Base-by-base conservation (phyloP, 1,140 invertebrate species). In the Solenopsis fugax region DNA sequence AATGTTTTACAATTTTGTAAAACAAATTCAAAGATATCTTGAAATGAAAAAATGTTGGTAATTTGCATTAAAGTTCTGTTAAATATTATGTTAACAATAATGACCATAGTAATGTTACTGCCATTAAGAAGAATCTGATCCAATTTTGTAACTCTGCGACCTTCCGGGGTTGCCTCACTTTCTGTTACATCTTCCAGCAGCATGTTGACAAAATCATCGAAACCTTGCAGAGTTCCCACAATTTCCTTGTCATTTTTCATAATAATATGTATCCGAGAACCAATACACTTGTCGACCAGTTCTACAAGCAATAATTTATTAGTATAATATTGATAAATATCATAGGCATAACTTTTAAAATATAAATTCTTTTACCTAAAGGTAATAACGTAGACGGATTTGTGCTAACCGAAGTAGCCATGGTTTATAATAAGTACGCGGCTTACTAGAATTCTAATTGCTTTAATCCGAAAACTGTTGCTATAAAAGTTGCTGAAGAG, bases 241-340 rank as follows among this genome's bases (percentile, higher is more conserved):
- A 99, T 99, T 96, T 99, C 99, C 95, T 99, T 99, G 93, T 99
- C 99, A 94, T 99, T 99, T 96, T 99, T 99, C 99, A 99, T 99
- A 58, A 99, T 99, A 37, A 99, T 99, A 93, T 99, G 99, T 93
- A 99, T 99, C 85, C 98, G 96, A 0, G 99, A 99, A 24, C 99
- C 99, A 94, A 99, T 99, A 95, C 99, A 99, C 96, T 99, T 99
- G 93, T 99, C 99, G n/a, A 99, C 99, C 88, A 99, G 96, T 96
- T 99, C 99, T 98, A 93, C 62, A 72, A 87, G 73, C 58, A 10
- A 48, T 0, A 21, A 58, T 29, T 29, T 21, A 52, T 52, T 16
- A 52, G 12, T 12, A 48, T 48, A 48, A 48, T 48, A 13, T 41
- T 6, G 7, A 4, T 7, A 52, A 62, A 64, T 1, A 12, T 7